phyloP scores from a whole-genome alignment of 2,797 vertebrate genomes.

The Clarias pachynema region DNA sequence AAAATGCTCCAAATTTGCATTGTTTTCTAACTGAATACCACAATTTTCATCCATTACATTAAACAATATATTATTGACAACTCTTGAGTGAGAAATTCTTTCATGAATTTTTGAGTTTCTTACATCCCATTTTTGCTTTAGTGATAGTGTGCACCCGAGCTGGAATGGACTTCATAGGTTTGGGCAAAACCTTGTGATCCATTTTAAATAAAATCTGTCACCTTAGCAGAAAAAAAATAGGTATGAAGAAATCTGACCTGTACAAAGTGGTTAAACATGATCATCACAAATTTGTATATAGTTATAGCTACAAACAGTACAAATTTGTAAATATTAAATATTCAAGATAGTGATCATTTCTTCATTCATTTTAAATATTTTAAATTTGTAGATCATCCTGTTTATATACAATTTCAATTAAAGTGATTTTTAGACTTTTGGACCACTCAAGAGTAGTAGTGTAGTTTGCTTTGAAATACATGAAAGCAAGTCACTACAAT shows the following conservation, averaged over 20 bases:
- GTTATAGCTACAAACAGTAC: not conserved
- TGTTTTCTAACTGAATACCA: not conserved
- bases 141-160: no score
- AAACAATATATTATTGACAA: not conserved
- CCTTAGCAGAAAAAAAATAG: not conserved
- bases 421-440: not conserved
- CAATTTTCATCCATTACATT: not conserved
- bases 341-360: not conserved
- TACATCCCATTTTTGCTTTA: not conserved
- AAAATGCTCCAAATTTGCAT: not conserved
- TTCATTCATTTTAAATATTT: not conserved
- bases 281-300: not conserved
- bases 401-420: not conserved
- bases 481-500: constrained; percentile 2
- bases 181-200: not conserved
- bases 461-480: not conserved
- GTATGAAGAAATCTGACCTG: not conserved
- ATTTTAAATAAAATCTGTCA: not conserved
- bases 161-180: not conserved
- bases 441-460: not conserved
- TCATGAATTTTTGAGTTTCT: not conserved
- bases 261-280: not conserved
- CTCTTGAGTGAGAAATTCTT: not conserved
- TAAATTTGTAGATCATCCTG: not conserved
- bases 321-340: not conserved